These are phyloP conservation scores for Acomys russatus DNA, from an alignment of 2,797 vertebrate genomes.

Conservation along the genomic window DNA sequence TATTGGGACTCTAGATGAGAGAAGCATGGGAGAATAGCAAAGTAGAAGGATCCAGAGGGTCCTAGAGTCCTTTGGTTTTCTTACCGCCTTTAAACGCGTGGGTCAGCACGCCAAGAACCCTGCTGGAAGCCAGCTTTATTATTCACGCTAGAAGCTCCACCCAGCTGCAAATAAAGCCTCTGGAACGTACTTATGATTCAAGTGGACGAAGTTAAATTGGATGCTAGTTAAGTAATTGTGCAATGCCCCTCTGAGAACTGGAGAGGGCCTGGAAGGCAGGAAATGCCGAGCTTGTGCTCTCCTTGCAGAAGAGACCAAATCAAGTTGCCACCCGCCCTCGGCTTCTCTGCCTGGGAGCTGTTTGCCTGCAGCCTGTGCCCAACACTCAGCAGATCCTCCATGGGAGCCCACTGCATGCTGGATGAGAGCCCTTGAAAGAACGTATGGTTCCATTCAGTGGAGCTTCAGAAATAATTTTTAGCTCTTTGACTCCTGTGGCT, in stretches of 20 bases:
- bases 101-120: not conserved
- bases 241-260: not conserved
- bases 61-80: constrained; percentile 9
- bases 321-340: not conserved
- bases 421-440: rapidly evolving
- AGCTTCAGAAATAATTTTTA: not conserved
- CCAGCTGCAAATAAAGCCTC: not conserved
- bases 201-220: constrained; percentile 26
- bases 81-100: not conserved
- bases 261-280: not conserved
- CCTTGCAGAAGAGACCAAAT: not conserved
- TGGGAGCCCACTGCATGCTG: rapidly evolving
- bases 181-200: not conserved
- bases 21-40: no score
- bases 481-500: not conserved
- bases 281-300: not conserved
- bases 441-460: not conserved
- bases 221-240: not conserved
- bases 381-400: not conserved
- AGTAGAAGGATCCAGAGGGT: no score
- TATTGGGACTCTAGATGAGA: no score
- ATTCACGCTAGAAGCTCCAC: not conserved
- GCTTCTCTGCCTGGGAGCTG: not conserved
- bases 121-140: not conserved
- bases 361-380: no score